Conservation (phyloP, 2,113 vertebrate genomes). For the Grammomys dolichurus region DNA sequence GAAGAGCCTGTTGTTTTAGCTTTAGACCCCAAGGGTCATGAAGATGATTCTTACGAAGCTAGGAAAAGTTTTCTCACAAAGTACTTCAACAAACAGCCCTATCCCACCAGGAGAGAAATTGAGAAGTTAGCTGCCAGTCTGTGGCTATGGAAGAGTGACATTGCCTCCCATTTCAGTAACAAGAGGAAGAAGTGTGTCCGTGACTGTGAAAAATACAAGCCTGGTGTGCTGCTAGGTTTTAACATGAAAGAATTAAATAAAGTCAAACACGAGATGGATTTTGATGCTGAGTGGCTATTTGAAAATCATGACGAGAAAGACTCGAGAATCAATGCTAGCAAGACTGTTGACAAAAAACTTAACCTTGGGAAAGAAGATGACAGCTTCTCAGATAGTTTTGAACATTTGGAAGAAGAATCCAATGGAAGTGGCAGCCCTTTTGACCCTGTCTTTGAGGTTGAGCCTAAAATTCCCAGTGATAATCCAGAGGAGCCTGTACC, state of each 20-base stretch:
- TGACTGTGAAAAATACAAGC: conserved; percentile 93
- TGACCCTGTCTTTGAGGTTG: conserved; percentile 78
- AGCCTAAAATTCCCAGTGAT: conserved; percentile 81
- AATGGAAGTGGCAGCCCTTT: conserved; percentile 86
- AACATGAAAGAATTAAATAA: conserved; percentile 95
- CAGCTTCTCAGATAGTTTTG: conserved; percentile 88
- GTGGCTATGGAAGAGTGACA: conserved; percentile 98
- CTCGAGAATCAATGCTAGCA: conserved; percentile 90
- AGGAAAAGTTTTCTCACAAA: conserved; percentile 96
- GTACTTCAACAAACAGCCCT: conserved; percentile 96
- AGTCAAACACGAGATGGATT: conserved; percentile 93
- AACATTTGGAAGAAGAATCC: conserved; percentile 89
- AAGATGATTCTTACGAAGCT: conserved; percentile 95
- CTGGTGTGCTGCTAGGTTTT: conserved; percentile 94
- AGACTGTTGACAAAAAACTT: conserved; percentile 90
- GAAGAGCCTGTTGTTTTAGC: conserved; percentile 95
- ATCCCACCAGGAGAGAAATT: conserved; percentile 94
- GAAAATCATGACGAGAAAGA: conserved; percentile 91
- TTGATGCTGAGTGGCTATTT: conserved; percentile 89
- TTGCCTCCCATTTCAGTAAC: conserved; percentile 95
- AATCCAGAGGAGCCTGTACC: conserved; percentile 83
- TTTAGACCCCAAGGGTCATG: conserved; percentile 96
- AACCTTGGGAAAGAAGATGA: conserved; percentile 87
- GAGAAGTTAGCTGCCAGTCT: conserved; percentile 96
- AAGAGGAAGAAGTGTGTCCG: conserved; percentile 94